phyloP scores from a whole-genome alignment of 2,797 vertebrate genomes.

The Presbytis comata region DNA sequence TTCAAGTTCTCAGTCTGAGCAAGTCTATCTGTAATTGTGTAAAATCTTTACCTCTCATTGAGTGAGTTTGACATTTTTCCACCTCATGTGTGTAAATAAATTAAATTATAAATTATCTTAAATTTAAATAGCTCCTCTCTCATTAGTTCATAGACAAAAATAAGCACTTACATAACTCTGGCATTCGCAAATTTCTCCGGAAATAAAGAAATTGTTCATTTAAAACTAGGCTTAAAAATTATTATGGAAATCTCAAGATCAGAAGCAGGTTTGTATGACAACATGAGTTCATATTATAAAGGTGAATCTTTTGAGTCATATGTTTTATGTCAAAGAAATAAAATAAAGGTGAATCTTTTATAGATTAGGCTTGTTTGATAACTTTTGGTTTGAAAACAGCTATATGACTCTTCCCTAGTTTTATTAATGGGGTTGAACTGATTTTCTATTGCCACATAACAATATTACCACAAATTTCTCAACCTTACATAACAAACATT shows the following conservation, averaged over 20 bases:
- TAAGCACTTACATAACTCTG: not conserved
- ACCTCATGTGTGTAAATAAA: not conserved
- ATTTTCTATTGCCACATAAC: not conserved
- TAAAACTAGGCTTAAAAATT: slow-evolving; percentile 20
- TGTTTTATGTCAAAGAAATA: too few relatives aligned
- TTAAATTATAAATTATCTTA: not conserved
- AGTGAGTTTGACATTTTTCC: not conserved
- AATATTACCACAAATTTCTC: not conserved
- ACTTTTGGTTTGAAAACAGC: slow-evolving; percentile 4
- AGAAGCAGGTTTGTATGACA: not conserved
- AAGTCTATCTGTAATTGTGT: not conserved
- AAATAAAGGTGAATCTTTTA: not conserved
- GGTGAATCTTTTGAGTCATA: not conserved
- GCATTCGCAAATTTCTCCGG: not conserved
- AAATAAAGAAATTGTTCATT: not conserved
- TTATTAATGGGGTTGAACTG: not conserved
- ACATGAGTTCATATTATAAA: not conserved
- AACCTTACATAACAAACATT: not conserved
- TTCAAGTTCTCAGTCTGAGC: not conserved
- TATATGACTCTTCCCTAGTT: not conserved
- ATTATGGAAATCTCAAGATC: not conserved
- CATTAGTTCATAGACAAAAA: slow-evolving; percentile 12
- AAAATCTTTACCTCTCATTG: not conserved
- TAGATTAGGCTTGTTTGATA: not conserved
- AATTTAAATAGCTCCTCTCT: not conserved